Evolutionary conservation across 2,113 vertebrate genomes (phyloP).

Genomic region (Andinoacara biseriatus): DNA sequence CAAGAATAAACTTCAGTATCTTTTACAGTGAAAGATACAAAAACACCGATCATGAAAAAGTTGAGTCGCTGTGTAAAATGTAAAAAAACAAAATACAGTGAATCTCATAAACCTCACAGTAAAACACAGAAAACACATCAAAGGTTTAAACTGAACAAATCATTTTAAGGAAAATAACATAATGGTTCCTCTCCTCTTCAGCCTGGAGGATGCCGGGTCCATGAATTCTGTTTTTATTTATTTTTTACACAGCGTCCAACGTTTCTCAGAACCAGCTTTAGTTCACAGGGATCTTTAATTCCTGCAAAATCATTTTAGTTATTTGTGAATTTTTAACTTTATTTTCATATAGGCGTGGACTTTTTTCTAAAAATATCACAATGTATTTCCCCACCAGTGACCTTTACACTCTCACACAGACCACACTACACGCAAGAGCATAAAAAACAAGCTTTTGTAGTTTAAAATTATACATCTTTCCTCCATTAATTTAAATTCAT

Average conservation of each 20-base stretch:
- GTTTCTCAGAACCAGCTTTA: neutral
- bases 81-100: neutral
- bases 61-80: neutral
- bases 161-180: neutral
- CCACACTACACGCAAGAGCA: conserved; percentile 43
- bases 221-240: neutral
- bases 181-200: too few species aligned
- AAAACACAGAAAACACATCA: neutral
- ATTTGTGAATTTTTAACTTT: neutral
- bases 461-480: conserved; percentile 41
- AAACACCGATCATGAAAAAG: too few species aligned
- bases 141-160: neutral
- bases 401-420: neutral
- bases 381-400: neutral
- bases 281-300: neutral
- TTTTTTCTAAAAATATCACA: neutral
- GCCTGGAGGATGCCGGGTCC: too few species aligned
- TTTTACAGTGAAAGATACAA: neutral
- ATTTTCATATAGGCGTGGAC: neutral
- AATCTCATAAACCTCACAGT: neutral
- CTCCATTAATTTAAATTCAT: conserved; percentile 13
- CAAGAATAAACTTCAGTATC: neutral
- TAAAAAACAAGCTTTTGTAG: conserved; percentile 25
- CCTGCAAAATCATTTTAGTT: neutral
- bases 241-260: neutral